phyloP scores from a whole-genome alignment of 2,113 vertebrate species.

The Barbus barbus region DNA sequence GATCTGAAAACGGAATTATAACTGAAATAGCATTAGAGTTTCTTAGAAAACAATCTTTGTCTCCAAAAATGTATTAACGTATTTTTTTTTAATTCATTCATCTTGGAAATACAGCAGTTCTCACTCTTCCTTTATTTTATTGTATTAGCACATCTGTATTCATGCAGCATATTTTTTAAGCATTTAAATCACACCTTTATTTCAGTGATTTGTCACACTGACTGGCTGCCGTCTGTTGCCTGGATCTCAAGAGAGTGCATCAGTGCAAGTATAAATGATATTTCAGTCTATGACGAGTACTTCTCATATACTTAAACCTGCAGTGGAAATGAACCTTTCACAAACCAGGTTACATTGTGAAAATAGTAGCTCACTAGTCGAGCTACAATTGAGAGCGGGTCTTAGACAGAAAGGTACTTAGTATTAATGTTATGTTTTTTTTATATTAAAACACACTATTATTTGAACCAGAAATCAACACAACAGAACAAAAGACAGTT shows the following conservation, averaged over 20 bases:
- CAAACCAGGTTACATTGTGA: background rate
- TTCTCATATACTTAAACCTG: constrained; percentile 36
- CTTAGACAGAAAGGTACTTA: background rate
- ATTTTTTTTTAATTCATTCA: background rate
- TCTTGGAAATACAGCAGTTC: constrained; percentile 3
- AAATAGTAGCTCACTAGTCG: background rate
- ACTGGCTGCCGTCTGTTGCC: constrained; percentile 61
- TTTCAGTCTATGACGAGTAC: constrained; percentile 44
- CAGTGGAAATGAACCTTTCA: background rate
- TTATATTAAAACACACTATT: background rate
- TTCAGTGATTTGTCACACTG: constrained; percentile 58
- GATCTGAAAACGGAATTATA: too few species aligned
- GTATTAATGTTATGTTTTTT: too few species aligned
- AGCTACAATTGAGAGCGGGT: background rate
- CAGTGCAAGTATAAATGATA: constrained; percentile 44
- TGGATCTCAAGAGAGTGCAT: constrained; percentile 37
- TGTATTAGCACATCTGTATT: constrained; percentile 38
- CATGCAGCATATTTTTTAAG: constrained; percentile 10
- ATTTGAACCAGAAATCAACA: background rate
- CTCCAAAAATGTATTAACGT: background rate
- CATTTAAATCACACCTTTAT: constrained; percentile 51
- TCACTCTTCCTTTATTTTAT: constrained; percentile 31
- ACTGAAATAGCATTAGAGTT: background rate
- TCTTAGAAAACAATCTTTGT: background rate
- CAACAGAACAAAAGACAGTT: background rate